These are phyloP conservation scores for Deladenus siricidicola DNA, from an alignment of 2,888 invertebrate species.

Conservation along the genomic window DNA sequence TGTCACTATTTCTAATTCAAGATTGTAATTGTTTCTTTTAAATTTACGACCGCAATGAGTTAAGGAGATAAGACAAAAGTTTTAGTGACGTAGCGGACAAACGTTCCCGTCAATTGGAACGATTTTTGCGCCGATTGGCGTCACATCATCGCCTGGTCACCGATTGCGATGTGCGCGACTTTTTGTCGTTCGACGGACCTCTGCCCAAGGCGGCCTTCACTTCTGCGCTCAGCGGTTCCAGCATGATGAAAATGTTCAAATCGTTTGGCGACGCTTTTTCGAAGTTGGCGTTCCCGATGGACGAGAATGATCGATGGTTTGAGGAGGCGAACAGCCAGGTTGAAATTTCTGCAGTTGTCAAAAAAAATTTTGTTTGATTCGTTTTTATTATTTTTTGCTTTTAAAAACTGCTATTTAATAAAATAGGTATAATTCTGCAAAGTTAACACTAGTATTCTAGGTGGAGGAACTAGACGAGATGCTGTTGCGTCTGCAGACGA, in stretches of 20 bases:
- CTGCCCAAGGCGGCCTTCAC: constrained; percentile 89
- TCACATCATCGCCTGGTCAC: constrained; percentile 73
- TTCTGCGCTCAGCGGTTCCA: constrained; percentile 81
- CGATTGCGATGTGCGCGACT: constrained; percentile 92
- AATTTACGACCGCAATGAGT: too few relatives aligned
- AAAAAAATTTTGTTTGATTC: constrained; percentile 63
- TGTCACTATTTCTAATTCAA: too few relatives aligned
- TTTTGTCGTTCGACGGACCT: constrained; percentile 72
- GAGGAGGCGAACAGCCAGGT: constrained; percentile 87
- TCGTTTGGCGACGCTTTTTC: constrained; percentile 74
- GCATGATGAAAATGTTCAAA: constrained; percentile 84
- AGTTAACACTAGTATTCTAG: constrained; percentile 37
- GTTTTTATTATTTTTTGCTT: too few relatives aligned
- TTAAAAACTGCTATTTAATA: too few relatives aligned
- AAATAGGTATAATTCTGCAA: too few relatives aligned
- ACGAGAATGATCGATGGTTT: constrained; percentile 99
- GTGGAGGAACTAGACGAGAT: constrained; percentile 79
- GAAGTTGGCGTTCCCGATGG: constrained; percentile 97
- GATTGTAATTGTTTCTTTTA: too few relatives aligned
- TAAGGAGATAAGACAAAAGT: too few relatives aligned
- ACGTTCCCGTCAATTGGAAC: constrained; percentile 63
- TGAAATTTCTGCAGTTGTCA: constrained; percentile 74
- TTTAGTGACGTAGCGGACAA: constrained; percentile 36
- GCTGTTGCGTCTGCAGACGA: constrained; percentile 73
- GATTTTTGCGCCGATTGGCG: constrained; percentile 78